Percentiles rank a stretch among this genome's conserved stretches.
These are phyloP conservation scores for Tylochromis polylepis DNA, from an alignment of 2,113 vertebrate genomes.

Conservation along the genomic window DNA sequence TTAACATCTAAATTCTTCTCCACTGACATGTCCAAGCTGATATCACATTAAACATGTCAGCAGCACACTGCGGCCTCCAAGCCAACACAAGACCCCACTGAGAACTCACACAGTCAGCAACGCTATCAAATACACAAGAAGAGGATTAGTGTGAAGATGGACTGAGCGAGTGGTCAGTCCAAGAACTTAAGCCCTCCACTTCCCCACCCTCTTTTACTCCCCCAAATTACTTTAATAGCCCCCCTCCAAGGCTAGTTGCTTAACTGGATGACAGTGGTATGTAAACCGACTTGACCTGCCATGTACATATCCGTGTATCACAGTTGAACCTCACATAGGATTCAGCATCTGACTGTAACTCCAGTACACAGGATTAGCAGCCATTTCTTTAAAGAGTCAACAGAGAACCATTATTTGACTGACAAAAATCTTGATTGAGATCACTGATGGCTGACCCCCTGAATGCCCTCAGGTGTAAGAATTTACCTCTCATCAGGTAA, in stretches of 20 bases:
- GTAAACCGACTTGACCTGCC: background rate
- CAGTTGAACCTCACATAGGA: background rate
- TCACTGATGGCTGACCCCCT: background rate
- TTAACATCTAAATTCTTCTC: background rate
- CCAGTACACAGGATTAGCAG: background rate
- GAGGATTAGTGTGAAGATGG: background rate
- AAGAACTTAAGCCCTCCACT: background rate
- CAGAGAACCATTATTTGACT: background rate
- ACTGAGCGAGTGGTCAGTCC: background rate
- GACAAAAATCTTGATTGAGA: background rate
- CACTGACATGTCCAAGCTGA: background rate
- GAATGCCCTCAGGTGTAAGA: constrained; percentile 24
- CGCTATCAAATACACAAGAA: background rate
- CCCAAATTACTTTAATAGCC: background rate
- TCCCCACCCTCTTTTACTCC: background rate
- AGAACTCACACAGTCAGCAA: background rate
- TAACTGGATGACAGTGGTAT: background rate
- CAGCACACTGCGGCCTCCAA: background rate
- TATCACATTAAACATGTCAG: constrained; percentile 3
- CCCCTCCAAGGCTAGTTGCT: background rate
- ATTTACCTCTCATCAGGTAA: constrained; percentile 15
- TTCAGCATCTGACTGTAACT: background rate
- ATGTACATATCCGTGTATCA: background rate
- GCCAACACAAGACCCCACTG: background rate
- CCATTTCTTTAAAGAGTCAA: background rate